phyloP scores from a whole-genome alignment of 2,888 invertebrate species.

The Ditula angustiorana region DNA sequence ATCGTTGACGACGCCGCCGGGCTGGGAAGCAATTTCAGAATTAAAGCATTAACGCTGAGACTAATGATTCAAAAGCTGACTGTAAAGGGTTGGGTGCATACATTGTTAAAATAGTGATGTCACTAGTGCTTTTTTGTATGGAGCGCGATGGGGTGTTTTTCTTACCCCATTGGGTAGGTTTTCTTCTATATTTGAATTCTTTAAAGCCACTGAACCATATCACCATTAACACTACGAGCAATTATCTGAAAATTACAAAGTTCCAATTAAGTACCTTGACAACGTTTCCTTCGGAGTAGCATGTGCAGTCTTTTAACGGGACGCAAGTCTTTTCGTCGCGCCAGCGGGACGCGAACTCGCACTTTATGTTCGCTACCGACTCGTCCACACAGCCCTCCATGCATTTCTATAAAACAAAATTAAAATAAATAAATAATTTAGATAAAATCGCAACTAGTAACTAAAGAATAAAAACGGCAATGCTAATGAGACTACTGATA shows the following conservation, averaged over 20 bases:
- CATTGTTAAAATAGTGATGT: too few relatives aligned
- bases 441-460: too few relatives aligned
- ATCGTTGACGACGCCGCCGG: constrained; percentile 87
- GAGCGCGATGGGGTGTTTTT: too few relatives aligned
- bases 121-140: too few relatives aligned
- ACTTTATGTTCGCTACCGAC: constrained; percentile 66
- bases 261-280: too few relatives aligned
- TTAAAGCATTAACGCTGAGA: background rate
- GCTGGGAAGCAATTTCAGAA: constrained; percentile 73
- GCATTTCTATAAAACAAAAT: constrained; percentile 63
- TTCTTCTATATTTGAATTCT: too few relatives aligned
- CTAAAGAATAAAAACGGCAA: too few relatives aligned
- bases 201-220: too few relatives aligned
- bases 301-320: constrained; percentile 90
- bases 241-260: too few relatives aligned
- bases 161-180: too few relatives aligned
- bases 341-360: constrained; percentile 87
- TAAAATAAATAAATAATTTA: background rate
- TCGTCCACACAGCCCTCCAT: constrained; percentile 66
- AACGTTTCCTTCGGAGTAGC: constrained; percentile 87
- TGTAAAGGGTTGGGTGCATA: background rate
- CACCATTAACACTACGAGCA: too few relatives aligned
- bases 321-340: constrained; percentile 91
- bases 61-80: background rate
- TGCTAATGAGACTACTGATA: too few relatives aligned